Evolutionary conservation across 2,888 invertebrate species (phyloP).

Genomic region (Sturmia bella): DNA sequence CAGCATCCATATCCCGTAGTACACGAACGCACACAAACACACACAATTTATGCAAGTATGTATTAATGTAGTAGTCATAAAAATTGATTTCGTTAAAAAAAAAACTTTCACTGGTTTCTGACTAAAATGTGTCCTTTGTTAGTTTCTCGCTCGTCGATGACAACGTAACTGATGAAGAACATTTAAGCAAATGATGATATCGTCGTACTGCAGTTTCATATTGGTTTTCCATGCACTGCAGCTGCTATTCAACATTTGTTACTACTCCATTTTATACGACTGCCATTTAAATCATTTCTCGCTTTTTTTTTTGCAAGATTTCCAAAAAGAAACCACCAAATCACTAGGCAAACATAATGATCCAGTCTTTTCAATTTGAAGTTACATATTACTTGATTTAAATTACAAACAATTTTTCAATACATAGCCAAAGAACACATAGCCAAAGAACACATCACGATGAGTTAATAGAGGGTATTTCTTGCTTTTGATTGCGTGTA

Average conservation of each 20-base stretch:
- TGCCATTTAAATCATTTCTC: conserved; percentile 18
- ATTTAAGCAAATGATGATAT: conserved; percentile 72
- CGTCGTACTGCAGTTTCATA: conserved; percentile 51
- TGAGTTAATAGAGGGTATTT: conserved; percentile 37
- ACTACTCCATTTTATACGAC: conserved; percentile 57
- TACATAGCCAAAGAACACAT: conserved; percentile 66
- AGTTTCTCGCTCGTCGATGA: conserved; percentile 44
- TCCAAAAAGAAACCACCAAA: conserved; percentile 59
- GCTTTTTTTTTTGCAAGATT: conserved; percentile 14
- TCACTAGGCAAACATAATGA: conserved; percentile 53
- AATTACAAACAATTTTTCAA: conserved; percentile 6
- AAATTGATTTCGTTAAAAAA: conserved; percentile 8
- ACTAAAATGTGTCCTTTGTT: conserved; percentile 75
- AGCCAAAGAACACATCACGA: conserved; percentile 51
- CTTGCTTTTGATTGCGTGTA: conserved; percentile 52
- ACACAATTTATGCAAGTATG: conserved; percentile 58
- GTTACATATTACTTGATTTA: conserved; percentile 11
- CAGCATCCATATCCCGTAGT: conserved; percentile 68
- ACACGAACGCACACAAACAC: conserved; percentile 44
- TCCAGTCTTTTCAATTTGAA: conserved; percentile 51
- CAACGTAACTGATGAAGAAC: conserved; percentile 67
- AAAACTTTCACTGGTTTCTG: conserved; percentile 49
- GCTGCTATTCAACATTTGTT: conserved; percentile 72
- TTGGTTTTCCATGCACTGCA: conserved; percentile 52
- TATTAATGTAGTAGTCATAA: too few species aligned